Conservation (phyloP, 2,888 invertebrate species). For the Drosophila rubida region DNA sequence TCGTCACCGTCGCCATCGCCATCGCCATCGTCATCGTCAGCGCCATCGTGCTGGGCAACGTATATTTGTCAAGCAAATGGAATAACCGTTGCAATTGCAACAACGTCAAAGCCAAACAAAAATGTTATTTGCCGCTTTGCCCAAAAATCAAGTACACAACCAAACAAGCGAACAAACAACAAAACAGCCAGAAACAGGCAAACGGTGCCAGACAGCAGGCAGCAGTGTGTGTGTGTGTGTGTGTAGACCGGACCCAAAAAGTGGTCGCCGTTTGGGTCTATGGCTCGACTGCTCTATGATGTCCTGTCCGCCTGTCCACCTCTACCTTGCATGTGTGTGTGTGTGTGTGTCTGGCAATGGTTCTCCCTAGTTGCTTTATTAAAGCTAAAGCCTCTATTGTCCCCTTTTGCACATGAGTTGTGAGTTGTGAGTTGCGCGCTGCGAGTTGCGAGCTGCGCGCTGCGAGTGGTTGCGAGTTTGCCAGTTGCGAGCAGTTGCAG, state of each 20-base stretch:
- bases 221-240: conserved; percentile 19
- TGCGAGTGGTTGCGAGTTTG: conserved; percentile 9
- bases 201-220: conserved; percentile 30
- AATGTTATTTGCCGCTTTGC: conserved; percentile 79
- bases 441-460: conserved; percentile 29
- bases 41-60: conserved; percentile 47
- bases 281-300: conserved; percentile 20
- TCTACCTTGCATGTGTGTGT: conserved; percentile 21
- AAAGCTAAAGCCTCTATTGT: conserved; percentile 78
- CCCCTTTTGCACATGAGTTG: conserved; percentile 69
- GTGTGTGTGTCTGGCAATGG: conserved; percentile 23
- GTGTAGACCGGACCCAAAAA: conserved; percentile 48
- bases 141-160: conserved; percentile 78
- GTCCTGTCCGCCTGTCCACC: conserved; percentile 11
- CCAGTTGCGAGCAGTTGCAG: conserved; percentile 20
- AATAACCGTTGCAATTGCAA: conserved; percentile 79
- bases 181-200: conserved; percentile 40
- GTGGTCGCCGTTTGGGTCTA: conserved; percentile 51
- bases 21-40: conserved; percentile 10
- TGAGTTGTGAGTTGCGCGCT: conserved; percentile 55
- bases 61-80: conserved; percentile 79
- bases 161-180: conserved; percentile 49
- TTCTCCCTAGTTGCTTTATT: conserved; percentile 72
- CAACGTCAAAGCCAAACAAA: conserved; percentile 79
- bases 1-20: conserved; percentile 3